Conservation (phyloP, 2,113 vertebrate genomes). For the Tursiops truncatus region DNA sequence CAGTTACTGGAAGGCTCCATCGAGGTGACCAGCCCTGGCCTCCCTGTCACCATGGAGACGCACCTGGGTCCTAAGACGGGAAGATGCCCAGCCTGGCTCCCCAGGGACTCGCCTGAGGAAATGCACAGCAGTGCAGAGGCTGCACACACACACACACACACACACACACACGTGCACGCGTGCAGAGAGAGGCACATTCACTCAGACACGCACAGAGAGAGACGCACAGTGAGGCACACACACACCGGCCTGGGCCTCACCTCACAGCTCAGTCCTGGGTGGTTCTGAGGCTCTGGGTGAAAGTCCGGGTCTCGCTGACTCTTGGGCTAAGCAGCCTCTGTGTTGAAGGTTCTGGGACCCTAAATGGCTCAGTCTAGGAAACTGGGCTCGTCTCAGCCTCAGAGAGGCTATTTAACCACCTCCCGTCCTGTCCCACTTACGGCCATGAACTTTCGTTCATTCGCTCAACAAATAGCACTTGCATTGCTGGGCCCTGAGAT, state of each 20-base stretch:
- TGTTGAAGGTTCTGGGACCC: neutral
- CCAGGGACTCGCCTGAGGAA: too few relatives aligned
- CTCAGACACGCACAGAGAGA: accelerated
- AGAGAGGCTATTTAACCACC: neutral
- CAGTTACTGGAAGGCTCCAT: neutral
- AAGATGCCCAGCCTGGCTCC: too few relatives aligned
- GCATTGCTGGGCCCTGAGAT: accelerated
- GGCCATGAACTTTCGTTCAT: neutral
- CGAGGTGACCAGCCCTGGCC: neutral
- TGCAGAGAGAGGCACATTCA: too few relatives aligned
- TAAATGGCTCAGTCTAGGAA: too few relatives aligned
- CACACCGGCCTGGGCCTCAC: accelerated
- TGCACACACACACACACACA: neutral
- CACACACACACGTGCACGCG: too few relatives aligned
- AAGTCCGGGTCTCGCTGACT: neutral
- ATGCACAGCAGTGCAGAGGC: neutral
- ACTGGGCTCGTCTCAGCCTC: neutral
- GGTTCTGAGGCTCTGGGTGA: neutral
- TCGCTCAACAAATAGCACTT: neutral
- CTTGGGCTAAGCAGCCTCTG: neutral
- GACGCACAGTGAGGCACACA: accelerated
- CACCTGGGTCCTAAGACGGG: neutral
- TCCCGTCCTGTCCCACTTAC: neutral
- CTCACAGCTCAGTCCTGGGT: neutral
- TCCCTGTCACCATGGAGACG: neutral